Conservation (phyloP, 2,888 invertebrate species). For the Teinopalpus imperialis region DNA sequence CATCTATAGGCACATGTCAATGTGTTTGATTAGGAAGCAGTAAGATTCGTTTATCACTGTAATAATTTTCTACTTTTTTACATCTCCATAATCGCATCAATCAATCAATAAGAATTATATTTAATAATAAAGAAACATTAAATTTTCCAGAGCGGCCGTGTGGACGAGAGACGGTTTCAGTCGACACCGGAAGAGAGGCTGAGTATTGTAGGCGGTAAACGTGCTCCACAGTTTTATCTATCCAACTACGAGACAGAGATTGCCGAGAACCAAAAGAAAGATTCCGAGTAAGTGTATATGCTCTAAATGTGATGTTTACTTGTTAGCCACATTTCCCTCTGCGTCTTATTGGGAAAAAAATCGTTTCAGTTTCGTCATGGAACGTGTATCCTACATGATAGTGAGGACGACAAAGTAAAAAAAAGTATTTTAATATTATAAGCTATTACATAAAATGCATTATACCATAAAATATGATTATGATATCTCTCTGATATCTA, state of each 20-base stretch:
- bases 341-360: slow-evolving; percentile 11
- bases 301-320: slow-evolving; percentile 12
- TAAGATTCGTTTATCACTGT: too few species aligned
- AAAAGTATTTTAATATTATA: too few species aligned
- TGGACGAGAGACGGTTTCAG: slow-evolving; percentile 94
- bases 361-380: slow-evolving; percentile 3
- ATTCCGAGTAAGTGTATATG: slow-evolving; percentile 91
- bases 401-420: too few species aligned
- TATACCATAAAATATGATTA: not conserved
- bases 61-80: too few species aligned
- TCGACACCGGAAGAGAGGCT: slow-evolving; percentile 95
- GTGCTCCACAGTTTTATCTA: slow-evolving; percentile 98
- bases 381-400: slow-evolving; percentile 1
- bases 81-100: too few species aligned
- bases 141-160: slow-evolving; percentile 88
- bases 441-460: not conserved
- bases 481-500: too few species aligned
- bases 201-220: slow-evolving; percentile 97
- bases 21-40: too few species aligned
- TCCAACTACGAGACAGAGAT: slow-evolving; percentile 97
- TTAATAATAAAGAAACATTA: too few species aligned
- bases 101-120: too few species aligned
- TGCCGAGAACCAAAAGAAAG: slow-evolving; percentile 97
- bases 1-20: too few species aligned
- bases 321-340: slow-evolving; percentile 3